Base-by-base conservation (phyloP, 2,888 invertebrate species). In the Lithophane socia region DNA sequence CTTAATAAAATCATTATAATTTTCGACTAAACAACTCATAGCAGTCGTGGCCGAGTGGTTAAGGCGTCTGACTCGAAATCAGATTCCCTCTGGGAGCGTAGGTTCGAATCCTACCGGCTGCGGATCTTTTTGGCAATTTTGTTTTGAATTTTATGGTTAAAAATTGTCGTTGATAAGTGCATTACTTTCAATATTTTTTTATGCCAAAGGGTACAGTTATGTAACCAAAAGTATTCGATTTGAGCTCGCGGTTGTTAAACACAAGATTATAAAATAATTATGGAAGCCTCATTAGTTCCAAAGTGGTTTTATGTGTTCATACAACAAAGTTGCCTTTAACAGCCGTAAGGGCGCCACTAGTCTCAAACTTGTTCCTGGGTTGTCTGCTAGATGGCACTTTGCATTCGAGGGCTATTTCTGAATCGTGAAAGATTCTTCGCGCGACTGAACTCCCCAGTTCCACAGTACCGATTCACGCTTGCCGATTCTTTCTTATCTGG, bases 81-180 rank as follows among this genome's bases (percentile, higher is more conserved):
- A 97, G 97, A 97, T 98, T 98, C 98, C 98, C 98, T 98, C 97
- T 98, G 98, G 98, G 98, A 98, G 98, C 98, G 98, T 98, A 98
- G 98, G 98, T 98, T 98, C 98, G 98, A 98, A 97, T 98, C 98
- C 98, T 98, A 97, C 98, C 98, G 98, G 97, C 98, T 98, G 98
- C 98, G 98, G 67, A 91, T 47, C 69, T 87, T 92, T 94, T 93
- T 90, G 77, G 0, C 3, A 13, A 37, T 42, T 49, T 21, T 69
- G 0, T 10, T 37, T 67, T 3, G 1, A 44, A 12, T 44, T 13
- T 10, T 37, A 52, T 9, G 18, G 13, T 42, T 10, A 47, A 47
- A 21, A 12, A 18, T 24, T 24, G 3, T 10, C 7, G 3, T 44
- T 24, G 0, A 3, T 24, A 47, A 3, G 10, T 18, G 47, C 18